phyloP scores from a whole-genome alignment of 2,113 vertebrate species.

The Cynocephalus volans region DNA sequence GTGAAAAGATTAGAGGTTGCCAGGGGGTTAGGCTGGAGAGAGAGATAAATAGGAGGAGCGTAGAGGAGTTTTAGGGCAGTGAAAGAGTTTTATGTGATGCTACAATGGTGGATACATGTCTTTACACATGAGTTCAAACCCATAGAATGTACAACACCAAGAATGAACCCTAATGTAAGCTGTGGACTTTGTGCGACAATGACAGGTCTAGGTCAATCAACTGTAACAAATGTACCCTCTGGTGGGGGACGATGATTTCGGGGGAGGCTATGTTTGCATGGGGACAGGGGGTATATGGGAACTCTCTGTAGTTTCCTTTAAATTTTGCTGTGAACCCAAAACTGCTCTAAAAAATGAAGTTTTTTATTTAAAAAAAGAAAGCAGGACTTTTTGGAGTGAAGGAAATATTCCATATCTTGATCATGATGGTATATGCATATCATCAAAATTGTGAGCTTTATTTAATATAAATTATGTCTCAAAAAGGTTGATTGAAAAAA shows the following conservation, averaged over 20 bases:
- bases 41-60: background rate
- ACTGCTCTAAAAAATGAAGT: background rate
- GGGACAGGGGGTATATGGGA: fast-evolving
- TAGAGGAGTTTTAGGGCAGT: background rate
- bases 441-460: background rate
- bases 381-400: background rate
- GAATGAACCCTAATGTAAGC: background rate
- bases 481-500: background rate
- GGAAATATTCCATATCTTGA: background rate
- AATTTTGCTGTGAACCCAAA: background rate
- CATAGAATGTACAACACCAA: background rate
- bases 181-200: background rate
- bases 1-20: background rate
- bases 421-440: background rate
- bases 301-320: background rate
- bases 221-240: background rate
- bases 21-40: no score
- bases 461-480: background rate
- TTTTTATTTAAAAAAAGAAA: conserved; percentile 3
- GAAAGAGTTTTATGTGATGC: fast-evolving
- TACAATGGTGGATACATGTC: fast-evolving
- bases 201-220: fast-evolving
- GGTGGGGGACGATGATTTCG: no score
- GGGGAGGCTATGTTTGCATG: fast-evolving
- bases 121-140: background rate